A percentile compares a stretch with the other conserved stretches of the same genome.
Conservation (phyloP, 2,797 vertebrate genomes). For the Rhinichthys osculus region DNA sequence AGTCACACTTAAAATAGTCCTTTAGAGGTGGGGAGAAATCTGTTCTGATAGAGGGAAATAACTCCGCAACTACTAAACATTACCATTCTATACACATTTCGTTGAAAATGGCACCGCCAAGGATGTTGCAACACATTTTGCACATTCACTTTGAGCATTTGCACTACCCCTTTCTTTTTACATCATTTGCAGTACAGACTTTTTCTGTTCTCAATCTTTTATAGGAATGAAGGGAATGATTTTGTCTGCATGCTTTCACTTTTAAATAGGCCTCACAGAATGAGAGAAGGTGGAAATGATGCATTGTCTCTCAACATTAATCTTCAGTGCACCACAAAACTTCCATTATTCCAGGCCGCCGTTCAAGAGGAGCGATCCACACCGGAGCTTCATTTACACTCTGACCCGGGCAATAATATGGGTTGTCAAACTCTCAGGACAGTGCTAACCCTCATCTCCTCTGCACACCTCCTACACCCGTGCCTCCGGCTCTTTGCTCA, state of each 20-base stretch:
- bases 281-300: constrained; percentile 20
- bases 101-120: neutral
- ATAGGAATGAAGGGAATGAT: constrained; percentile 47
- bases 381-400: constrained; percentile 69
- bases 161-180: constrained; percentile 32
- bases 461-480: neutral
- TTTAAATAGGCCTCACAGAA: constrained; percentile 28
- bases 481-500: constrained; percentile 61
- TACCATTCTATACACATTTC: constrained; percentile 37
- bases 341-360: constrained; percentile 70
- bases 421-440: constrained; percentile 56
- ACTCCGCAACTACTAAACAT: constrained; percentile 27
- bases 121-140: constrained; percentile 36
- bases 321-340: constrained; percentile 74
- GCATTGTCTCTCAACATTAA: constrained; percentile 64
- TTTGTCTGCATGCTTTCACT: neutral
- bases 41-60: constrained; percentile 46
- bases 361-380: constrained; percentile 68
- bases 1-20: constrained; percentile 48
- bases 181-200: neutral
- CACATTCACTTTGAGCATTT: constrained; percentile 38
- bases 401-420: constrained; percentile 74
- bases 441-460: constrained; percentile 39
- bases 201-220: constrained; percentile 34
- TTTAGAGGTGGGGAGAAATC: constrained; percentile 37